These are phyloP conservation scores for Melanargia galathea DNA, from an alignment of 2,888 invertebrate genomes.

Conservation along the genomic window DNA sequence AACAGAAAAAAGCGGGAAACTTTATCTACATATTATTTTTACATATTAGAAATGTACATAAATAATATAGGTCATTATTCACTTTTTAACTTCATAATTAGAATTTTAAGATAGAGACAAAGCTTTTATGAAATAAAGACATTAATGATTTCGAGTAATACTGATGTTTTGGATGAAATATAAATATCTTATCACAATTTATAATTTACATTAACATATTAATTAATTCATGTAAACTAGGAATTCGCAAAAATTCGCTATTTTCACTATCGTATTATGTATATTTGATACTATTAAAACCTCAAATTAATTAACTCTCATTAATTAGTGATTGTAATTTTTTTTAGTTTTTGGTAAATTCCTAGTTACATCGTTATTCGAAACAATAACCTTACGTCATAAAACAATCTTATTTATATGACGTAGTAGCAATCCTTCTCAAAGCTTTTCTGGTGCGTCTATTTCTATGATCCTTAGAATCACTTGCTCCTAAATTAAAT, in stretches of 20 bases:
- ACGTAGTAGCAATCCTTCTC: slow-evolving; percentile 41
- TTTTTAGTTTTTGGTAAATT: background rate
- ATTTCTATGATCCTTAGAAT: slow-evolving; percentile 10
- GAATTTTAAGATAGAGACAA: too few relatives aligned
- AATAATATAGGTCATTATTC: too few relatives aligned
- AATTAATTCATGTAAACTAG: background rate
- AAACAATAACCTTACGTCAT: slow-evolving; percentile 1
- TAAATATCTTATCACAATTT: background rate
- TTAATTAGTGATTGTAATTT: background rate
- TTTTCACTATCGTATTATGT: too few relatives aligned
- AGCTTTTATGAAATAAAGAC: background rate
- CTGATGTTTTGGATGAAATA: background rate
- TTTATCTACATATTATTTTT: too few relatives aligned
- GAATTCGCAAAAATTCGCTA: background rate
- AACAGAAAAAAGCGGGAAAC: slow-evolving; percentile 28
- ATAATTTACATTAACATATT: too few relatives aligned
- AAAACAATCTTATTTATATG: slow-evolving; percentile 13
- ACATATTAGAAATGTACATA: too few relatives aligned
- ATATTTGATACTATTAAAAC: too few relatives aligned
- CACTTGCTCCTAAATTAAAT: slow-evolving; percentile 50
- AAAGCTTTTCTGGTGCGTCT: slow-evolving; percentile 41
- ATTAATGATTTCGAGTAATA: background rate
- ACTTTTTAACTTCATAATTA: too few relatives aligned
- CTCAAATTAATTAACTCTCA: too few relatives aligned
- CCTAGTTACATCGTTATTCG: background rate